Percentiles rank a stretch among this genome's conserved stretches.
Conservation (phyloP, 92 coral and sea anemone species). For the Blastomussa wellsi region DNA sequence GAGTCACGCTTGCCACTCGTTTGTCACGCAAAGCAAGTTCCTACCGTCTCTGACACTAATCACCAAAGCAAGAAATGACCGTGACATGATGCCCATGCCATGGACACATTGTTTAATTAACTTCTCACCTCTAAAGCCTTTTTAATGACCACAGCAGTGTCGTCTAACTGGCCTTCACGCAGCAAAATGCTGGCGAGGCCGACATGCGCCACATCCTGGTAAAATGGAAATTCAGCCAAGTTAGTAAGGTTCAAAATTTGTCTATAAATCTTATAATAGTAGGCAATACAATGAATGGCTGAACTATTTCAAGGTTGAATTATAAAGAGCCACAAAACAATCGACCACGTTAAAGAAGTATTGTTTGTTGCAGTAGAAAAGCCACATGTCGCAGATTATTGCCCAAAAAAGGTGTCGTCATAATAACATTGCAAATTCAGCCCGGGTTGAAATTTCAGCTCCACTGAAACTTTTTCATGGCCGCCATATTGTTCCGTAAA, state of each 20-base stretch:
- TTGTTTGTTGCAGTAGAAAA: too few species aligned
- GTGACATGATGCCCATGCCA: background rate
- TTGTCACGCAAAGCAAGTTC: background rate
- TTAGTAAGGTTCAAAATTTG: background rate
- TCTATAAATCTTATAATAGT: background rate
- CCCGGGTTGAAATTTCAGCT: too few species aligned
- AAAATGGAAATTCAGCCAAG: background rate
- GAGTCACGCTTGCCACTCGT: background rate
- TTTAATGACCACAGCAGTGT: conserved; percentile 66
- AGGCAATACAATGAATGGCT: background rate
- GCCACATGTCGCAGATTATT: too few species aligned
- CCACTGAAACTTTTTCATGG: too few species aligned
- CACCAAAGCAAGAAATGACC: background rate
- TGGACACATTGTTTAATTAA: background rate
- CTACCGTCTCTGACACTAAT: background rate
- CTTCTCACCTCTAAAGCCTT: conserved; percentile 64
- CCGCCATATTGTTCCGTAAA: too few species aligned
- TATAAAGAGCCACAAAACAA: background rate
- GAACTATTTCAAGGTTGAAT: background rate
- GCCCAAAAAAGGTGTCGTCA: too few species aligned
- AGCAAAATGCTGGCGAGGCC: conserved; percentile 81
- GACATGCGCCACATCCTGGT: conserved; percentile 83
- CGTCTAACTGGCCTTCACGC: conserved; percentile 74
- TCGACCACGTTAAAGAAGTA: background rate
- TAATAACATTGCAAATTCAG: too few species aligned